phyloP scores from a whole-genome alignment of 2,113 vertebrate genomes.

The Mesoclemmys tuberculata region DNA sequence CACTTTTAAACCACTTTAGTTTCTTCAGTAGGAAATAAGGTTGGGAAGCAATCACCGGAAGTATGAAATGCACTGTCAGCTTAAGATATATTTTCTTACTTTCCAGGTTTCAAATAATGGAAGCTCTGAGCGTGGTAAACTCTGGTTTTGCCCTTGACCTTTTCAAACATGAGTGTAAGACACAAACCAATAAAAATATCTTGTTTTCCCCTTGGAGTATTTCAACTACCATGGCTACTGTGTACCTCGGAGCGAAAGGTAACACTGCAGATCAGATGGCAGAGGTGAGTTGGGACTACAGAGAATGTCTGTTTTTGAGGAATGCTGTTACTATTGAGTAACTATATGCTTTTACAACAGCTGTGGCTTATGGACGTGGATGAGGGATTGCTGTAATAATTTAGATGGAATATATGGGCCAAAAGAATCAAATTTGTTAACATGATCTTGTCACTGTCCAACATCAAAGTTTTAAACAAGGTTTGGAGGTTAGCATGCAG shows the following conservation, averaged over 20 bases:
- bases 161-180: constrained; percentile 79
- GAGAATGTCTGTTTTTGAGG: not conserved
- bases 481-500: not conserved
- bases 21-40: not conserved
- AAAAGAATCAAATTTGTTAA: not conserved
- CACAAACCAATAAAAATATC: constrained; percentile 74
- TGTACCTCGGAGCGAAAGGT: constrained; percentile 87
- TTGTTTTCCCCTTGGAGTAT: constrained; percentile 90
- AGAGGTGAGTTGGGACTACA: constrained; percentile 76
- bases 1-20: not conserved
- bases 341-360: not conserved
- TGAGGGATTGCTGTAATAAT: no score
- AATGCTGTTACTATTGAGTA: not conserved
- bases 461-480: not conserved
- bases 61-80: not conserved
- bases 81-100: not conserved
- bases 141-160: constrained; percentile 86
- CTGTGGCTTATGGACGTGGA: no score
- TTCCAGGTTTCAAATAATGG: constrained; percentile 79
- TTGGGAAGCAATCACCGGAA: not conserved
- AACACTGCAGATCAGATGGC: constrained; percentile 89
- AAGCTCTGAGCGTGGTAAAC: constrained; percentile 80
- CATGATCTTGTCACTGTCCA: not conserved
- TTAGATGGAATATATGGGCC: not conserved
- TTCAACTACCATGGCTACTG: constrained; percentile 86